Base-by-base conservation (phyloP, 2,888 invertebrate species). In the Himalopsyche japonica region DNA sequence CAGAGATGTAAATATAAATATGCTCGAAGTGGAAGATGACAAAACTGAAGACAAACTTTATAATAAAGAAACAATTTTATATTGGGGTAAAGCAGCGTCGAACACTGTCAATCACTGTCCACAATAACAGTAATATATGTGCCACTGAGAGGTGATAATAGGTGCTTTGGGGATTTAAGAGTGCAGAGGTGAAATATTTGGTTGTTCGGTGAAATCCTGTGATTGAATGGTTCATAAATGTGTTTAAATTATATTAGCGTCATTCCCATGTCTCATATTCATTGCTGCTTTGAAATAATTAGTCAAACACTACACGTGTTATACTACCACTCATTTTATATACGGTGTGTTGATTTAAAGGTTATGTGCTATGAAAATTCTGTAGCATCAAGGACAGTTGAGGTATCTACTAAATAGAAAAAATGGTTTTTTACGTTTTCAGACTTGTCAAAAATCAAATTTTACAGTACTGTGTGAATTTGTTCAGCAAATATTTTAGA, bases 61-160 rank as follows among this genome's bases (percentile, higher is more conserved):
- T 70, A 84, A 86, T 34, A 87, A 86, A 81, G 85, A 87, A 37
- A 81, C 87, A n/a, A 87, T 87, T 43, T 43, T 85, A 12, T 84
- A 85, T 34, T 87, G 87, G 87, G 87, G 86, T 27, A 85, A 86
- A 48, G 57, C 84, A 1, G 86, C 81, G 0, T 43, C 87, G 8
- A 83, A 82, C 37, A 81, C 70, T 10, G 20, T 76, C 0, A 83
- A 83, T 76, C 82, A 83, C n/a, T 84, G 79, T 57, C 82, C 84
- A 7, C 82, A 82, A 84, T 82, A 82, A 70, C 30, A 27, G 12
- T 57, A 20, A 24, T 24, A 1, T 57, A 20, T 6, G 57, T 57
- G 20, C 24, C 10, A 57, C 27, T 70, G 27, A 27, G 20, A 15
- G 30, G 70, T 70, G 70, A 70, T 15, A 70, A 27, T 70, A 27